Base-by-base conservation (phyloP, 2,888 invertebrate species). In the Prenolepis imparis region DNA sequence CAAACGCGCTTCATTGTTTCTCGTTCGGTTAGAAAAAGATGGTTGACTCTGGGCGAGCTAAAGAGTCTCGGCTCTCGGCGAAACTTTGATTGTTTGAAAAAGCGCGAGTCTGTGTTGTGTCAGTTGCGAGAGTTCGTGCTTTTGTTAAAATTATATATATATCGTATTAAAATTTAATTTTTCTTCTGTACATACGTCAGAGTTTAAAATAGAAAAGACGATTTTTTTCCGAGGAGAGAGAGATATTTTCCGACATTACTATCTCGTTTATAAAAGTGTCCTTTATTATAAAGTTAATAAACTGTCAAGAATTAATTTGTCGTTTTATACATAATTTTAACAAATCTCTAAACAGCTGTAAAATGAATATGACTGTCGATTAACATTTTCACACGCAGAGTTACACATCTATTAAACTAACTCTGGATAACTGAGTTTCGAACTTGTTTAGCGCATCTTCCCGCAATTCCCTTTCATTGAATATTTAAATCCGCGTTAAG, bases 1-100 rank as follows among this genome's bases (percentile, higher is more conserved):
- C 39, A 41, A 44, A 21, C 18, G 39, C 55, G 64, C 64, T 6
- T 21, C 32, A 39, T 70, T 59, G 39, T 64, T 78, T 6, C 41
- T 21, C 68, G 32, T 57, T 59, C 55, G 70, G 32, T 75, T 52
- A 12, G 32, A 72, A 78, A 78, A 70, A 78, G 77, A 68, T 52
- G 68, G 70, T 77, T 77, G 41, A 57, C 55, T 48, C 48, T 28
- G 15, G n/a, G 68, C 39, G 15, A 67, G 12, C 12, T 41, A 52
- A 52, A 68, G 68, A 77, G 41, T 32, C 12, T 21, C 41, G 28
- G 28, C 9, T 32, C 12, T 21, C 41, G 28, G 28, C 9, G 2
- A 77, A 78, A 70, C 57, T 78, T 70, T 9, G 57, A 78, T 78
- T 57, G 41, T 18, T 78, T 44, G n/a, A 68, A 68, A 70, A 78